phyloP scores from a whole-genome alignment of 1,140 invertebrate species.

The Trinorchestia longiramus region DNA sequence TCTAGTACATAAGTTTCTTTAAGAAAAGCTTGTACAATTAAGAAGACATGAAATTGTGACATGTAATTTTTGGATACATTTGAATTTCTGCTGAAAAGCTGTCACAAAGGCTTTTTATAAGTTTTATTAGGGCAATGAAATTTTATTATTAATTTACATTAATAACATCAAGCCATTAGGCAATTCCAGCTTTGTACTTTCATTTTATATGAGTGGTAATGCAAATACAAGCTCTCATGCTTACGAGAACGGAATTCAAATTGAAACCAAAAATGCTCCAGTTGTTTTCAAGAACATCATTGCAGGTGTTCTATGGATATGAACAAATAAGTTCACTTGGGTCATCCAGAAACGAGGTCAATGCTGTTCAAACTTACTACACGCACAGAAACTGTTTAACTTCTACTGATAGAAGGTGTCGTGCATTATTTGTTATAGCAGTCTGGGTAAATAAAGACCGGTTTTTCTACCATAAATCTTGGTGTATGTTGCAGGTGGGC shows the following conservation, averaged over 20 bases:
- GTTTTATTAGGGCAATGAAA: background rate
- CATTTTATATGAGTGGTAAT: no score
- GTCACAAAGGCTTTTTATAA: background rate
- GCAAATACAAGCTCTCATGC: no score
- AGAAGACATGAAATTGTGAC: background rate
- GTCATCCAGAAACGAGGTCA: background rate
- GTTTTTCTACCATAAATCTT: background rate
- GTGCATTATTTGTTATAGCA: background rate
- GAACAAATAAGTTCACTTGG: background rate
- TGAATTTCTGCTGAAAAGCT: background rate
- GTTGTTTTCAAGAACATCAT: background rate
- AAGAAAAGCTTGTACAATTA: background rate
- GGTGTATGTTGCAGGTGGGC: no score
- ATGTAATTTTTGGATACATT: background rate
- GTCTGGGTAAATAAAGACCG: background rate
- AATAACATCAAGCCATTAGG: no score
- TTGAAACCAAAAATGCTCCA: background rate
- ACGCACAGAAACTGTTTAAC: background rate
- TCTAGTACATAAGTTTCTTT: background rate
- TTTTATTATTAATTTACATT: no score
- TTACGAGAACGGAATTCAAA: no score
- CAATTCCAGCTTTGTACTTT: no score
- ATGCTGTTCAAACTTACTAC: background rate
- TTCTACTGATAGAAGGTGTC: background rate
- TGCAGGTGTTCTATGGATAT: background rate